Base-by-base conservation (phyloP, 2,797 vertebrate genomes). In the Sebastes minor region DNA sequence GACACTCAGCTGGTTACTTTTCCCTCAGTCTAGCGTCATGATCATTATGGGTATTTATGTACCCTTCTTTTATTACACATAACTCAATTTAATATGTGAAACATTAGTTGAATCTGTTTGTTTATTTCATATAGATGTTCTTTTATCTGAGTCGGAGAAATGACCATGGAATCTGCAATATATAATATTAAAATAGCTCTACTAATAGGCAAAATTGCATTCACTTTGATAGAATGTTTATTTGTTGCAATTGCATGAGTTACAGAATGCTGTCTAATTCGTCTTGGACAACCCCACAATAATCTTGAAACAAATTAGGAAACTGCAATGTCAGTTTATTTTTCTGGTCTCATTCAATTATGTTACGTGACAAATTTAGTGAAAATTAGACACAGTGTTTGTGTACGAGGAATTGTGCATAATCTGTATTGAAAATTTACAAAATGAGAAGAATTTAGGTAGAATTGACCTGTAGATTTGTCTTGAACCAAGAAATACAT, bases 1-100 rank as follows among this genome's bases (percentile, higher is more conserved):
- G 75, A 68, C 65, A 69, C 74, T 76, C 23, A 62, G 49, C 74
- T 76, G 42, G 42, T 46, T 60, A 49, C 30, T 71, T 71, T 42
- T 18, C 23, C 28, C 56, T 22, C 42, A 12, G 11, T 22, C 25
- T 38, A 18, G 53, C 9, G 2, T 66, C 53, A 38, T 33, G 6
- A 28, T 53, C 10, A n/a, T 46, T 46, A 18, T 18, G 1, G 6
- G 16, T 46, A 46, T 46, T 46, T 46, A 53, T n/a, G n/a, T 33
- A 2, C 14, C 14, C n/a, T n/a, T 2, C n/a, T 52, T 46, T 52
- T 35, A 69, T 59, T n/a, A 10, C 30, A 38, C 7, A 2, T 23
- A 16, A 7, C 25, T 33, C 5, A 4, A 38, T 38, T 35, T 69
- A 8, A 46, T 35, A 5, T 27, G 8, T 59, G 8, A 57, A 6